phyloP scores from a whole-genome alignment of 2,888 invertebrate genomes.

The Macrosiphum euphorbiae region DNA sequence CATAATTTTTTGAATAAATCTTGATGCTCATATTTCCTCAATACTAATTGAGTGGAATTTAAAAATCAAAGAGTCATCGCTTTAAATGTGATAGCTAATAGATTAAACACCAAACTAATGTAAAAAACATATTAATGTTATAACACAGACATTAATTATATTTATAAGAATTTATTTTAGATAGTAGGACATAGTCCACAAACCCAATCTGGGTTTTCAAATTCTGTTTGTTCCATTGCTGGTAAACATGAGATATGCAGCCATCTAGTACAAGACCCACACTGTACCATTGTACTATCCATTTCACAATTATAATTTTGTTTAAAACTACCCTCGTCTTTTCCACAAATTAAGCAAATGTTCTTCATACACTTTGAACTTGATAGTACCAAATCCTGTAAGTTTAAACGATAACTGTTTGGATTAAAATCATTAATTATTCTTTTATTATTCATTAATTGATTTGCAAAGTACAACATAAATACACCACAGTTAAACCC shows the following conservation, averaged over 20 bases:
- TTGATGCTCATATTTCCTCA: not conserved
- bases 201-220: not conserved
- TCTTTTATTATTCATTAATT: not conserved
- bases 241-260: not conserved
- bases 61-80: not conserved
- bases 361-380: not conserved
- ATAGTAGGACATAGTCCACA: not conserved
- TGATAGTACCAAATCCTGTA: not conserved
- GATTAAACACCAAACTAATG: not conserved
- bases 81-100: not conserved
- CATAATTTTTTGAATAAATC: not conserved
- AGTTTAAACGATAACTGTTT: not conserved
- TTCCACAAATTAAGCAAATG: not conserved
- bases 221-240: not conserved
- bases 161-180: not conserved
- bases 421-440: not conserved
- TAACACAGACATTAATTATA: not conserved
- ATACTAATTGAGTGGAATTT: not conserved
- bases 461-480: constrained; percentile 9
- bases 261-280: not conserved
- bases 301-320: not conserved
- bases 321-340: not conserved
- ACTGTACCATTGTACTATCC: not conserved
- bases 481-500: not conserved
- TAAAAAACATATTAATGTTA: not conserved